Percentiles rank a stretch among this genome's conserved stretches.
Conservation (phyloP, 2,113 vertebrate genomes). For the Menura novaehollandiae region DNA sequence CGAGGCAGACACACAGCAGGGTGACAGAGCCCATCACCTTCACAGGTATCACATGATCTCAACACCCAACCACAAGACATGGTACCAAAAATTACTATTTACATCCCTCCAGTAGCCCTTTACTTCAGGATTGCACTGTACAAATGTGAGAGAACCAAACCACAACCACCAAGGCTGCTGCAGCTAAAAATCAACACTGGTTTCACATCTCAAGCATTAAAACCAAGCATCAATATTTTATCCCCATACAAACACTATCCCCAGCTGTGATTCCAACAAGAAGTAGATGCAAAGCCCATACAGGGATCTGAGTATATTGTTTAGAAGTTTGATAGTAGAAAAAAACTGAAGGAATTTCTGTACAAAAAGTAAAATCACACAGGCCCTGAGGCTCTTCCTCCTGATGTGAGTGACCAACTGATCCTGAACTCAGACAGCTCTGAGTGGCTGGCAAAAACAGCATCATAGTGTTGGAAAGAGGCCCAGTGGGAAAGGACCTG, state of each 20-base stretch:
- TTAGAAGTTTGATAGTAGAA: fast-evolving
- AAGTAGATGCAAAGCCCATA: not conserved
- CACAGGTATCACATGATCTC: fast-evolving
- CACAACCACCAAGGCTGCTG: not conserved
- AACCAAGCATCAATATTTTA: not conserved
- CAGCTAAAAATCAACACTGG: not conserved
- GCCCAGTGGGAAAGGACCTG: not conserved
- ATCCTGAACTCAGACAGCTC: not conserved
- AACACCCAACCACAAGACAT: not conserved
- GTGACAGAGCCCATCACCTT: not conserved
- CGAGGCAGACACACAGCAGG: fast-evolving
- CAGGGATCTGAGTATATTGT: not conserved
- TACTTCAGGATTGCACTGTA: not conserved
- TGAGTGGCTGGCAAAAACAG: not conserved
- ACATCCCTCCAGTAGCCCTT: not conserved
- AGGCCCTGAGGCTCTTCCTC: not conserved
- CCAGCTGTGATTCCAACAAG: not conserved
- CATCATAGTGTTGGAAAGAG: fast-evolving
- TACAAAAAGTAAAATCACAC: not conserved
- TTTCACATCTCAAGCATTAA: not conserved
- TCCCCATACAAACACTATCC: fast-evolving
- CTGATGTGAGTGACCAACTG: not conserved
- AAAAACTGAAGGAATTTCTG: not conserved
- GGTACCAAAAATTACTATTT: not conserved
- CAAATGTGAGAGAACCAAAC: not conserved